Base-by-base conservation (phyloP, 2,888 invertebrate genomes). In the Macrosoma leucophasiata region DNA sequence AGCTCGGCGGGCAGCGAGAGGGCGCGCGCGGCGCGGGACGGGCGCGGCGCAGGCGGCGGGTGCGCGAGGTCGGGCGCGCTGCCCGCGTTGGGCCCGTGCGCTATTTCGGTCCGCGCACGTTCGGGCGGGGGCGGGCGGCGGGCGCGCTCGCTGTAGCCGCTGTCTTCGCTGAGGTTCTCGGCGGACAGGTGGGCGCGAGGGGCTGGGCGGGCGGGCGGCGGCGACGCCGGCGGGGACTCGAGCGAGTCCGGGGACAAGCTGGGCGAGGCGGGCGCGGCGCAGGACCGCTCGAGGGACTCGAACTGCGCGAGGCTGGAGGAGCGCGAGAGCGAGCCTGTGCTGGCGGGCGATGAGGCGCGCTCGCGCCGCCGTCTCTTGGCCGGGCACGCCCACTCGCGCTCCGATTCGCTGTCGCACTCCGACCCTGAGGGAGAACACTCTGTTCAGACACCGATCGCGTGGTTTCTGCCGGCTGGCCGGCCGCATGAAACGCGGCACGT, bases 281-380 rank as follows among this genome's bases (percentile, higher is more conserved):
- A 84, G 26, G 82, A 81, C 19, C 84, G 87, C 65, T 94, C 94
- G 39, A 94, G 79, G 3, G 91, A 92, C 75, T 94, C 94, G 71
- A 95, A 95, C 72, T 94, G 94, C 42, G 94, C 86, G 43, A 95
- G 84, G 51, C 93, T 93, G 46, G 92, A 92, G 41, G 93, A 92
- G 46, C 94, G 88, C 53, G 92, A 92, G 8, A 91, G 84, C 27
- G 91, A 91, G 62, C 76, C 65, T 58, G 79, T 46, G 73, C 77
- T 81, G 62, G 65, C 50, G 40, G 75, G 79, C 43, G 82, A 81
- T 36, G 61, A 39, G 42, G 71, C 75, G 42, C 76, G 75, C 56
- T 90, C 90, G 57, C 90, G 89, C 41, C 90, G 87, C 37, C 91
- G 85, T 31, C 91, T 84, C 71, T 92, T 91, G 29, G 91, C 89